phyloP scores from a whole-genome alignment of 2,797 vertebrate genomes.

The Coilia nasus region DNA sequence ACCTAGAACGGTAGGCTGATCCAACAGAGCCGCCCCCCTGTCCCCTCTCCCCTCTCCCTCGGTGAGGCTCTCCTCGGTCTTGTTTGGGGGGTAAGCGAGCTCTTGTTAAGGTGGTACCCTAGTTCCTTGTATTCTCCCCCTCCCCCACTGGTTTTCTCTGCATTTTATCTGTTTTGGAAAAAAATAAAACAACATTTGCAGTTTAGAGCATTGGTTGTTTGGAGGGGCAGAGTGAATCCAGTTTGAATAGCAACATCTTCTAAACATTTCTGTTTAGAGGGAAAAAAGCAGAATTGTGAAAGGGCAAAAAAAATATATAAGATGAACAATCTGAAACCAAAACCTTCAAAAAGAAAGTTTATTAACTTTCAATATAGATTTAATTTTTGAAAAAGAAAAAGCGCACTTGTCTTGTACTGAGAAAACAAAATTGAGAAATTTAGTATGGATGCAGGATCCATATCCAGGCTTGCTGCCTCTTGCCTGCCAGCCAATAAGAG shows the following conservation, averaged over 20 bases:
- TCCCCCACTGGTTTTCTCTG: constrained; percentile 9
- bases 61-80: background rate
- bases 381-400: background rate
- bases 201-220: constrained; percentile 4
- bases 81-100: background rate
- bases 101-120: background rate
- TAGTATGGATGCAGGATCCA: constrained; percentile 26
- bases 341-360: constrained; percentile 19
- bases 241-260: background rate
- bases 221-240: constrained; percentile 1
- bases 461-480: constrained; percentile 33
- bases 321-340: constrained; percentile 10
- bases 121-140: background rate
- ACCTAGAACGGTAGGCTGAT: background rate
- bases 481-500: constrained; percentile 57
- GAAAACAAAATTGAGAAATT: background rate
- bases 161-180: background rate
- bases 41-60: too few relatives aligned
- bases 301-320: background rate
- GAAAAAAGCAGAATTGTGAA: background rate
- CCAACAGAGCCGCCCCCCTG: background rate
- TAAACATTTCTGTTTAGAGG: constrained; percentile 15
- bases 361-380: constrained; percentile 4
- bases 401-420: constrained; percentile 17
- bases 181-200: background rate